Percentiles rank a stretch among this genome's conserved stretches.
Evolutionary conservation across 2,113 vertebrate genomes (phyloP).

Genomic region (Heterocephalus glaber): DNA sequence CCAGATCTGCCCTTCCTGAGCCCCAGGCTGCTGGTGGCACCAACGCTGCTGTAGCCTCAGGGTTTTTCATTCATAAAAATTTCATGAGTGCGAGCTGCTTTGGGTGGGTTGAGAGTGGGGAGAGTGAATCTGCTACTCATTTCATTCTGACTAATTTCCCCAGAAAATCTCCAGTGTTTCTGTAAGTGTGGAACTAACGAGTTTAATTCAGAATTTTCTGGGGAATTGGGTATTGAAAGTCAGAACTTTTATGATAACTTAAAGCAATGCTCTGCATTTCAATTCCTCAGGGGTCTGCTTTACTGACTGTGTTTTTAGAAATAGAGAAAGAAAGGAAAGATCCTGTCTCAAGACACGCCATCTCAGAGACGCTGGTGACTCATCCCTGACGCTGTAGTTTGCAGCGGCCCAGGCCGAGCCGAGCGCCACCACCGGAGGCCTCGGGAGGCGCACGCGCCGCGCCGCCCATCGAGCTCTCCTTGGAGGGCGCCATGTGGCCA

Average conservation of each 20-base stretch:
- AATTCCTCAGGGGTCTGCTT: slow-evolving; percentile 38
- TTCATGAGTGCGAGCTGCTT: neutral
- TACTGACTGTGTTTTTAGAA: slow-evolving; percentile 31
- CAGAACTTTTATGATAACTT: neutral
- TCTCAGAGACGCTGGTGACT: neutral
- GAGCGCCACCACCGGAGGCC: neutral
- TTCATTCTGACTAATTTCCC: slow-evolving; percentile 62
- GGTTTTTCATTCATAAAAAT: slow-evolving; percentile 59
- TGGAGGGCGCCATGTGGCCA: accelerated
- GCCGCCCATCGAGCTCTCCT: neutral
- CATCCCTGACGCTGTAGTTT: neutral
- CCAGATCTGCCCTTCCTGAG: neutral
- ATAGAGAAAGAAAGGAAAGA: neutral
- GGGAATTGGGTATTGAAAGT: slow-evolving; percentile 58
- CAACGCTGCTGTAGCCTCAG: accelerated
- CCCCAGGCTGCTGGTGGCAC: too few species aligned
- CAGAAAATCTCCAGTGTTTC: slow-evolving; percentile 52
- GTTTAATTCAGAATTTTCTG: slow-evolving; percentile 53
- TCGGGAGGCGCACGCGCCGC: accelerated
- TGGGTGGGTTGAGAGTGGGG: neutral
- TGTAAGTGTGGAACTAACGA: slow-evolving; percentile 43
- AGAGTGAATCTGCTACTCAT: neutral
- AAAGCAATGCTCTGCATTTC: neutral
- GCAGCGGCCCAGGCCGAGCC: accelerated
- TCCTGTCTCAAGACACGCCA: accelerated